Evolutionary conservation across 1,140 invertebrate genomes (phyloP).

Genomic region (Cydia splendana): DNA sequence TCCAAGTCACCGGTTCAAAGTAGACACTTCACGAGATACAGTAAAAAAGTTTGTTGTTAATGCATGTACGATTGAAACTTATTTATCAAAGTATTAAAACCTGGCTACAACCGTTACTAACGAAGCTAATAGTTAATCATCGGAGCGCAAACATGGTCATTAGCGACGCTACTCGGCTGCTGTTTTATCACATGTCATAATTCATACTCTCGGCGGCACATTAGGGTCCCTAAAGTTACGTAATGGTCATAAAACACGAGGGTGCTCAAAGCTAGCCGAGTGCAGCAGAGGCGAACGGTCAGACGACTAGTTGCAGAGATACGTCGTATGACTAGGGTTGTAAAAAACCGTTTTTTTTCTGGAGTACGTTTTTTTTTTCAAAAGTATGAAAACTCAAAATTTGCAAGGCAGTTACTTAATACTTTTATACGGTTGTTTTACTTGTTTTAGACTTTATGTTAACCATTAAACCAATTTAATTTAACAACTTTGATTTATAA

Average conservation of each 20-base stretch:
- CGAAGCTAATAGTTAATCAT: neutral
- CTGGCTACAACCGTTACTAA: neutral
- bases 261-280: no score
- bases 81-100: neutral
- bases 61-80: neutral
- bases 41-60: neutral
- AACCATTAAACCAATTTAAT: no score
- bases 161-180: neutral
- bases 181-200: conserved; percentile 5
- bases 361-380: no score
- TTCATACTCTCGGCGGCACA: neutral
- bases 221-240: conserved; percentile 2
- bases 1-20: neutral
- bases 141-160: neutral
- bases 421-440: no score
- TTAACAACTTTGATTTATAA: no score
- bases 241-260: neutral
- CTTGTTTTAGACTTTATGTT: no score
- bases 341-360: no score
- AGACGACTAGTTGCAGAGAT: no score
- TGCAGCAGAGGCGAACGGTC: no score
- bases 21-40: neutral
- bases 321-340: no score
- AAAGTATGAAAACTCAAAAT: no score
- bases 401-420: no score